These are phyloP conservation scores for Psittacula cyanocephala DNA, from an alignment of 2,113 vertebrate genomes.

Conservation along the genomic window DNA sequence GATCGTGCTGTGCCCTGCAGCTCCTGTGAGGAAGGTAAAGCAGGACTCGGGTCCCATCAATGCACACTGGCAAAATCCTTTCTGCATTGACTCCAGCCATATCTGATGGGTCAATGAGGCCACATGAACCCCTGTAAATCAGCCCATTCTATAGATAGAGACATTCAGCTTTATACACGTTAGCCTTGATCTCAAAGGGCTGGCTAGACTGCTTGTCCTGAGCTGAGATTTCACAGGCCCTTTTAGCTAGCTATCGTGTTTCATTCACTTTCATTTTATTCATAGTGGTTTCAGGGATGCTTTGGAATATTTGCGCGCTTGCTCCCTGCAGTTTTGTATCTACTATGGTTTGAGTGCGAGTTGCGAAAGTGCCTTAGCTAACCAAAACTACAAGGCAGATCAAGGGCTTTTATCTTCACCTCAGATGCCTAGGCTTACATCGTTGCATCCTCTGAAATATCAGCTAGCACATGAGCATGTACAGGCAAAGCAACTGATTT, in stretches of 20 bases:
- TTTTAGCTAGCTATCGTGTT: neutral
- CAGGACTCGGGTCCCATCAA: neutral
- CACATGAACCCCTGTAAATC: neutral
- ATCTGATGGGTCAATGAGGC: neutral
- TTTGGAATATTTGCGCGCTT: neutral
- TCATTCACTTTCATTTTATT: neutral
- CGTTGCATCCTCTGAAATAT: neutral
- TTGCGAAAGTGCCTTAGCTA: neutral
- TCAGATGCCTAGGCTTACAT: conserved; percentile 1
- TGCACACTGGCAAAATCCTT: neutral
- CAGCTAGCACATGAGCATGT: neutral
- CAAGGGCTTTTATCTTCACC: conserved; percentile 2
- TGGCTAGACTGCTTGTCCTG: neutral
- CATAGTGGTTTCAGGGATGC: neutral
- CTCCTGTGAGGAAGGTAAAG: neutral
- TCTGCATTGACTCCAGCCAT: neutral
- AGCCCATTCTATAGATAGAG: neutral
- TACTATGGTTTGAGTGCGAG: neutral
- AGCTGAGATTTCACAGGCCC: neutral
- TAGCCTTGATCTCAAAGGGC: neutral
- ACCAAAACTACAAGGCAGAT: neutral
- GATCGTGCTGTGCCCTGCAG: neutral
- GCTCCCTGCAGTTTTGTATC: neutral
- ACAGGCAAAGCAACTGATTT: neutral
- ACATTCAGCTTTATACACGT: neutral